Conservation (phyloP, 1,140 invertebrate species). For the Varroa destructor region DNA sequence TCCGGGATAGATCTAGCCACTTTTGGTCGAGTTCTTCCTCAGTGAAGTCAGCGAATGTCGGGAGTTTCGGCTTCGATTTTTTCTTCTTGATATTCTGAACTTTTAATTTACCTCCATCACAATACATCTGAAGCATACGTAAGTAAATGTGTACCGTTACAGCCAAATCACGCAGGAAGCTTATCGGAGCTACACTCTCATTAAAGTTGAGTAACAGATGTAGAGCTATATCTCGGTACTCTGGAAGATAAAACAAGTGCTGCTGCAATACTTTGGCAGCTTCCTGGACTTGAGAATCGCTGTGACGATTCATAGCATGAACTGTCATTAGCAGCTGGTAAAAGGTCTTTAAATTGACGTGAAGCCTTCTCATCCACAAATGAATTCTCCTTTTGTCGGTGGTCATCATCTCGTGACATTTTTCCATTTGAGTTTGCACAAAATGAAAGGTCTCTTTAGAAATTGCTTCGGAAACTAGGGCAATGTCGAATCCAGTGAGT, state of each 20-base stretch:
- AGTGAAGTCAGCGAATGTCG: not conserved
- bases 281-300: constrained; percentile 31
- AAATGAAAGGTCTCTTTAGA: constrained; percentile 79
- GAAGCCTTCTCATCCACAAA: constrained; percentile 64
- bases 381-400: constrained; percentile 70
- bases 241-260: constrained; percentile 82
- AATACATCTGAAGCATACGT: constrained; percentile 73
- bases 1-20: constrained; percentile 4
- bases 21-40: constrained; percentile 30
- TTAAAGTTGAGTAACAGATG: constrained; percentile 64
- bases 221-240: constrained; percentile 80
- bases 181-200: constrained; percentile 67
- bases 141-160: constrained; percentile 80
- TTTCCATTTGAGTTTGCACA: constrained; percentile 77
- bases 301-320: constrained; percentile 58
- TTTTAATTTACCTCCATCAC: constrained; percentile 46
- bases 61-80: constrained; percentile 31
- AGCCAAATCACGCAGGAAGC: constrained; percentile 70
- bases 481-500: constrained; percentile 62
- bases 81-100: constrained; percentile 46
- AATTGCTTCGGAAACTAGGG: constrained; percentile 77
- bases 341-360: constrained; percentile 59
- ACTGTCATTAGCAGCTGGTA: constrained; percentile 55
- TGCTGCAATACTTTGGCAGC: constrained; percentile 70
- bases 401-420: constrained; percentile 70